phyloP scores from a whole-genome alignment of 1,140 invertebrate genomes.

The Paraescarpia echinospica region DNA sequence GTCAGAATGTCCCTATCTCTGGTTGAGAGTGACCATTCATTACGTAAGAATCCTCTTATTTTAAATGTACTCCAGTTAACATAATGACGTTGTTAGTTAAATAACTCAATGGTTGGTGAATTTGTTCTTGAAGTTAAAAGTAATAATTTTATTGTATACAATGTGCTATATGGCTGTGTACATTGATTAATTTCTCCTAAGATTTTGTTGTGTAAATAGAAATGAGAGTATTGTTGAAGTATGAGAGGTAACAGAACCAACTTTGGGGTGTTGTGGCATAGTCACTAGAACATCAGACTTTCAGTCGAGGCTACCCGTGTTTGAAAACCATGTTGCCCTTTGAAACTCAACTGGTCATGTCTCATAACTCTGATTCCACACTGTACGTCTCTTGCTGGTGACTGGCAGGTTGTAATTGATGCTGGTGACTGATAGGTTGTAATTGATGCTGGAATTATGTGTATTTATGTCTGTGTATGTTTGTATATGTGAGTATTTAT shows the following conservation, averaged over 20 bases:
- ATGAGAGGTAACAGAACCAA: no score
- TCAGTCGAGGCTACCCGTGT: no score
- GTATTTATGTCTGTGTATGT: background rate
- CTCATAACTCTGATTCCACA: background rate
- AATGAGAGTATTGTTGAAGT: no score
- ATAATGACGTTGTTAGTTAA: background rate
- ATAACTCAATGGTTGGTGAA: background rate
- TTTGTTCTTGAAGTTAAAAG: background rate
- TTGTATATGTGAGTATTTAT: conserved; percentile 6
- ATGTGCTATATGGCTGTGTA: background rate
- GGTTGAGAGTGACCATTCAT: no score
- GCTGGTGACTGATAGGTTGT: background rate
- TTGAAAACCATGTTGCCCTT: no score
- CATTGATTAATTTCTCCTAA: background rate
- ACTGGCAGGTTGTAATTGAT: background rate
- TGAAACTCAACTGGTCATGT: no score
- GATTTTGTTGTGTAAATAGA: no score
- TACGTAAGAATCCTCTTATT: no score
- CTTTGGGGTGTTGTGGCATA: no score
- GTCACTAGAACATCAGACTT: no score
- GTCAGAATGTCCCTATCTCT: no score
- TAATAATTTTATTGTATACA: background rate
- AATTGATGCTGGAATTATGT: background rate
- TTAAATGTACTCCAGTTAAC: no score
- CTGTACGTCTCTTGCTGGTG: background rate